Base-by-base conservation (phyloP, 2,888 invertebrate species). In the Tholera decimalis region DNA sequence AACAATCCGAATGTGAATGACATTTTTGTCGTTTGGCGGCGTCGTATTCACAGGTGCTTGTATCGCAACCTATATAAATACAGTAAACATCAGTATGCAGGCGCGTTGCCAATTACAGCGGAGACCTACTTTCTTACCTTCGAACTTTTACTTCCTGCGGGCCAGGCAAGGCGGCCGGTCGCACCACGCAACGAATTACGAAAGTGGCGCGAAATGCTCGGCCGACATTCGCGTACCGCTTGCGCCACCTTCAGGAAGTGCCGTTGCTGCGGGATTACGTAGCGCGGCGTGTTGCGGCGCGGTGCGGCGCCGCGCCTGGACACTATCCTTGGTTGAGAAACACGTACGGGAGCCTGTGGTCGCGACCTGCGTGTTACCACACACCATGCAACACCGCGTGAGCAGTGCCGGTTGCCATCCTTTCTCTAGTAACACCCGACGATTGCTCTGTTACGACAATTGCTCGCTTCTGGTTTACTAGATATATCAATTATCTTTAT, bases 141-240 rank as follows among this genome's bases (percentile, higher is more conserved):
- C 94, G 95, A 95, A 95, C 95, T 95, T 95, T 95, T 95, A 95
- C 95, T 95, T 95, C 95, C 95, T 95, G 94, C 94, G 94, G 94
- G 92, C 93, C 92, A 88, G 91, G 91, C 93, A 85, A 89, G 92
- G 90, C 92, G 90, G 92, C 92, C 93, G 93, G 92, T 91, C 92
- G 93, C 91, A 89, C 95, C 92, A 94, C 94, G 94, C 94, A 94
- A 94, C 91, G 90, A 90, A 93, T 95, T 94, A 94, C 95, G 95
- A 95, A 94, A 95, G 94, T 94, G 92, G 94, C 95, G 95, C 95
- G 95, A 95, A 95, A 94, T 94, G 93, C 92, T 92, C 93, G 94
- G 94, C 95, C 95, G 94, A 94, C 94, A 95, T 94, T 94, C 92
- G 93, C 91, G 91, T 89, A 88, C 88, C 74, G 90, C 91, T 95